Evolutionary conservation across 2,113 vertebrate genomes (phyloP).

Genomic region (Probosciger aterrimus): DNA sequence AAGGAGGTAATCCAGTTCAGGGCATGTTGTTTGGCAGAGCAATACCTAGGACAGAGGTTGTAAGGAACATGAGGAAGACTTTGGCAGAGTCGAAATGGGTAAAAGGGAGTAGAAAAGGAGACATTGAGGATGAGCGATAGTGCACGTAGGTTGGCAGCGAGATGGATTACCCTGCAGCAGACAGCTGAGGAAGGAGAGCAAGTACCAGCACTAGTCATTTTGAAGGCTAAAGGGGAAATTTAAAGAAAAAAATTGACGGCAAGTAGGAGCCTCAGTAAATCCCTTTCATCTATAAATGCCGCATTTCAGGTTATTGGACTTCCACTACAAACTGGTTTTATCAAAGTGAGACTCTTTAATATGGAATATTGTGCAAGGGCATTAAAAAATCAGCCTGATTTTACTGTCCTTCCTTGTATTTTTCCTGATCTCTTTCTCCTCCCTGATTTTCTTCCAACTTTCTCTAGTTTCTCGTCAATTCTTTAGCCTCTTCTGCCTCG

Average conservation of each 20-base stretch:
- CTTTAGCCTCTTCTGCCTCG: background rate
- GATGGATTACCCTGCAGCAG: background rate
- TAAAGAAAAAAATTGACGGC: background rate
- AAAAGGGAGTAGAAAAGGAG: background rate
- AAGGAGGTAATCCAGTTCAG: background rate
- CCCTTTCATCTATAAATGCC: background rate
- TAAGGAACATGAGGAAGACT: background rate
- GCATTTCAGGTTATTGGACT: background rate
- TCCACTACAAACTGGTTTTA: background rate
- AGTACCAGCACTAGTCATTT: background rate
- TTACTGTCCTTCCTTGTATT: background rate
- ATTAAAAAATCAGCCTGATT: background rate
- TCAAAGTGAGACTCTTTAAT: background rate
- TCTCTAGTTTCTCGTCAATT: background rate
- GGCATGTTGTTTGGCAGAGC: background rate
- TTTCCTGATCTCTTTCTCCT: background rate
- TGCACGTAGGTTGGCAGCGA: accelerated
- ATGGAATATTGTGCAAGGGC: background rate
- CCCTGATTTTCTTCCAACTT: background rate
- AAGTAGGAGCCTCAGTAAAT: background rate
- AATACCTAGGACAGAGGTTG: background rate
- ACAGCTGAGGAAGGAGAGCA: background rate
- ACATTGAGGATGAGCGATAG: background rate
- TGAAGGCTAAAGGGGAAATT: background rate
- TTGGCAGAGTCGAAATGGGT: background rate